A percentile compares a stretch with the other conserved stretches of the same genome.
Conservation (phyloP, 2,113 vertebrate species). For the Fulmarus glacialis region DNA sequence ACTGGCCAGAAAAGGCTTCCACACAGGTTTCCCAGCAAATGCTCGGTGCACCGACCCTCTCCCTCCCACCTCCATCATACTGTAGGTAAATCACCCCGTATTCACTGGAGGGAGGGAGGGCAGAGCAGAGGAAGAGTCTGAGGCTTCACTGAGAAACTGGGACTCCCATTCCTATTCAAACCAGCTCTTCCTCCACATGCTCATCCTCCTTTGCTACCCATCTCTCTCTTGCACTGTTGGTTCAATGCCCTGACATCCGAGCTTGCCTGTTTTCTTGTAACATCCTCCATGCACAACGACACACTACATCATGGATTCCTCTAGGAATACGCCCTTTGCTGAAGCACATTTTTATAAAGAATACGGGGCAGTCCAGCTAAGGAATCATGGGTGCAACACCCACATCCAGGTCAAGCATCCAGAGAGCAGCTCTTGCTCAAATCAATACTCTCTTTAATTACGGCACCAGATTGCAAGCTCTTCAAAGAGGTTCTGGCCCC, state of each 20-base stretch:
- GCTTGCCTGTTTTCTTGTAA: neutral
- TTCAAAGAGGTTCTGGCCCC: neutral
- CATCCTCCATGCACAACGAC: too few species aligned
- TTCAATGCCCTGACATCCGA: neutral
- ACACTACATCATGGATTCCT: neutral
- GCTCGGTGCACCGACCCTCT: neutral
- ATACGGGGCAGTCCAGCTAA: neutral
- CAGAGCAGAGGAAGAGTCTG: neutral
- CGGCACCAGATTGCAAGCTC: neutral
- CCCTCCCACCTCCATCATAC: neutral
- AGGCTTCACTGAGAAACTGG: neutral
- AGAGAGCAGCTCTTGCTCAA: neutral
- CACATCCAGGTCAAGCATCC: neutral
- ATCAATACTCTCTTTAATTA: neutral
- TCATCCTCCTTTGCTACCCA: neutral
- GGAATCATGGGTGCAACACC: neutral
- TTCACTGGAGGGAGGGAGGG: neutral
- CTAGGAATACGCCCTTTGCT: neutral
- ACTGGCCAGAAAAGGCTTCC: neutral
- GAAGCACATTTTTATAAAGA: neutral
- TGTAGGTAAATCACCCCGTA: neutral
- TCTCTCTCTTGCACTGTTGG: accelerated
- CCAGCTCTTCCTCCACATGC: neutral
- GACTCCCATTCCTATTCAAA: neutral
- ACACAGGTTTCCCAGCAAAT: neutral